These are phyloP conservation scores for Telenomus remus DNA, from an alignment of 1,140 invertebrate species.

Conservation along the genomic window DNA sequence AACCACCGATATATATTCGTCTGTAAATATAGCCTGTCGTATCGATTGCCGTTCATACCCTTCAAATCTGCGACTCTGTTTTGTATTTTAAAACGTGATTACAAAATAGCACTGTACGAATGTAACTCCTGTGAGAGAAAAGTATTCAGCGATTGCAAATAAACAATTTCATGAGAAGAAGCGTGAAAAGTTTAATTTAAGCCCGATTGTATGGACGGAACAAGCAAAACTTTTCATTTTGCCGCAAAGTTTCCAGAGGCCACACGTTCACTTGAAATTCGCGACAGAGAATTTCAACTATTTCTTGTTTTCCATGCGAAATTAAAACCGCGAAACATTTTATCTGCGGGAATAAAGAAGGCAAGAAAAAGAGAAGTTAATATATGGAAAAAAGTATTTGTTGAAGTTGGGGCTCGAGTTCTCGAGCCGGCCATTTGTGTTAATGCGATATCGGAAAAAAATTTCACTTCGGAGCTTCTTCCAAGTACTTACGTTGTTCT, in stretches of 20 bases:
- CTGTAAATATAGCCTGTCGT: constrained; percentile 43
- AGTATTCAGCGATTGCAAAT: too few relatives aligned
- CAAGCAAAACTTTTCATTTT: too few relatives aligned
- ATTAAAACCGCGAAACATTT: constrained; percentile 21
- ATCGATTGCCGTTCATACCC: constrained; percentile 42
- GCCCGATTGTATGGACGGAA: too few relatives aligned
- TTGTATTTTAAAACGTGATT: too few relatives aligned
- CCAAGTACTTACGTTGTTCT: constrained; percentile 69
- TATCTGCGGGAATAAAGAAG: constrained; percentile 1
- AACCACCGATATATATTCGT: constrained; percentile 46
- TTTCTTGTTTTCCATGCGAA: constrained; percentile 4
- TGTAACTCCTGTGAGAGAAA: too few relatives aligned
- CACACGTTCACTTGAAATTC: neutral
- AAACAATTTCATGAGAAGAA: too few relatives aligned
- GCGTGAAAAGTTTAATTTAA: too few relatives aligned
- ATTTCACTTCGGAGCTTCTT: constrained; percentile 43
- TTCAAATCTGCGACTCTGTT: constrained; percentile 37
- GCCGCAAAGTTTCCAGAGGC: too few relatives aligned
- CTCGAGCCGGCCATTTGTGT: constrained; percentile 27
- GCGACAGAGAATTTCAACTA: neutral
- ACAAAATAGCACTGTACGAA: too few relatives aligned
- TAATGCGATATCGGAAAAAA: constrained; percentile 51
- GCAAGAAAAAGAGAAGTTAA: constrained; percentile 21
- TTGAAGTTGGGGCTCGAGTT: constrained; percentile 28
- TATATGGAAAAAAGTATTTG: constrained; percentile 40